Evolutionary conservation across 2,888 invertebrate genomes (phyloP).

Genomic region (Dicyrtomina minuta): DNA sequence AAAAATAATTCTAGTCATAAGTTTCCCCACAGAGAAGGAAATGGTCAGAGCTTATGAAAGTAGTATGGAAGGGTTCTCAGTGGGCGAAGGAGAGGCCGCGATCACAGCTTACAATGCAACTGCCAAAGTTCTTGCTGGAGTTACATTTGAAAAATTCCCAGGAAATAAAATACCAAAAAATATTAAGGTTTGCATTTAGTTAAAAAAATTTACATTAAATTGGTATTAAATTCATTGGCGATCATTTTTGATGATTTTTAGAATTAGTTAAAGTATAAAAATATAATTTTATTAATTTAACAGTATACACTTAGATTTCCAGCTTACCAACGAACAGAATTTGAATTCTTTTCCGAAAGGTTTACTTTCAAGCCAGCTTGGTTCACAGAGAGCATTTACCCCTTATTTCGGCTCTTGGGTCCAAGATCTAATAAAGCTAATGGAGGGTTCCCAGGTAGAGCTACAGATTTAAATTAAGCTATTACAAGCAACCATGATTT

Average conservation of each 20-base stretch:
- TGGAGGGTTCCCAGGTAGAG: no score
- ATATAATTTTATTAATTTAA: conserved; percentile 14
- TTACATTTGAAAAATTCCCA: conserved; percentile 44
- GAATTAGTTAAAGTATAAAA: background rate
- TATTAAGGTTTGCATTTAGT: no score
- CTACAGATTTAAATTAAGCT: conserved; percentile 57
- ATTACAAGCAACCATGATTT: no score
- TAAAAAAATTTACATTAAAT: no score
- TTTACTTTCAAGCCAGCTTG: no score
- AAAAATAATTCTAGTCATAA: conserved; percentile 13
- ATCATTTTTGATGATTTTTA: background rate
- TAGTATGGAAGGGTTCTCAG: no score
- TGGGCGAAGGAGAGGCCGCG: background rate
- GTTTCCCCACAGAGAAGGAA: conserved; percentile 55
- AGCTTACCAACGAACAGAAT: conserved; percentile 47
- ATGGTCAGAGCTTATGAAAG: conserved; percentile 27
- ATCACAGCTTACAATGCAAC: conserved; percentile 34
- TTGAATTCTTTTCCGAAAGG: conserved; percentile 48
- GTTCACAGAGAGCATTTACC: no score
- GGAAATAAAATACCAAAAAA: no score
- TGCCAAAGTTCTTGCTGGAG: conserved; percentile 31
- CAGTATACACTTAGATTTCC: no score
- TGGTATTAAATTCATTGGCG: background rate
- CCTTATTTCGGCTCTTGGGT: no score
- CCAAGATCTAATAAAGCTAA: no score